Percentiles rank a stretch among this genome's conserved stretches.
Evolutionary conservation across 2,888 invertebrate species (phyloP).

Genomic region (Chymomyza caudatula): DNA sequence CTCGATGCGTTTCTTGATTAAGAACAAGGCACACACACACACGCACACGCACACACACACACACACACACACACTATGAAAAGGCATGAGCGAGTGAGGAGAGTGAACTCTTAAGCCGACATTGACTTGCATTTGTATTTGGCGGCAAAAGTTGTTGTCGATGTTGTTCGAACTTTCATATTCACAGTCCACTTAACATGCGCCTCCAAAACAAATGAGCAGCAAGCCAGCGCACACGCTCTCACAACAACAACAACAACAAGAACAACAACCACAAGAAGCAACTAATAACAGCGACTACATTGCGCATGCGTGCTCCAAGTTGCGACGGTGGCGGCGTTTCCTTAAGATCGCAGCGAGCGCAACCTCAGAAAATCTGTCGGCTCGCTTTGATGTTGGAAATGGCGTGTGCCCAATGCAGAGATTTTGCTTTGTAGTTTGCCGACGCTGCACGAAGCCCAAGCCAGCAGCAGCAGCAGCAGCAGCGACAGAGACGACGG

Average conservation of each 20-base stretch:
- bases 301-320: slow-evolving; percentile 7
- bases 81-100: slow-evolving; percentile 18
- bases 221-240: slow-evolving; percentile 40
- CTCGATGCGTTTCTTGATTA: slow-evolving; percentile 74
- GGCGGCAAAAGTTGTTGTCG: slow-evolving; percentile 53
- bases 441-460: slow-evolving; percentile 58
- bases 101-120: slow-evolving; percentile 28
- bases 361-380: slow-evolving; percentile 78
- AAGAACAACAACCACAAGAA: slow-evolving; percentile 10
- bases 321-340: slow-evolving; percentile 46
- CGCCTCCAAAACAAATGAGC: slow-evolving; percentile 70
- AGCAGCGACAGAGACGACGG: slow-evolving; percentile 23
- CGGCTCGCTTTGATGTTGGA: slow-evolving; percentile 76
- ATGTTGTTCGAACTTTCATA: slow-evolving; percentile 62
- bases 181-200: slow-evolving; percentile 75
- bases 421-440: slow-evolving; percentile 77
- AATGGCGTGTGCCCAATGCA: slow-evolving; percentile 78
- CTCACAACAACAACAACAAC: slow-evolving; percentile 10
- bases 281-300: not conserved
- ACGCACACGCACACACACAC: slow-evolving; percentile 2
- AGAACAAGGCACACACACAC: slow-evolving; percentile 40
- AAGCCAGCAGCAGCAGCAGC: slow-evolving; percentile 25
- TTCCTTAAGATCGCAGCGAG: slow-evolving; percentile 74
- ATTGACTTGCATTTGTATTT: slow-evolving; percentile 56
- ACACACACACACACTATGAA: not conserved